Evolutionary conservation across 2,888 invertebrate species (phyloP).

Genomic region (Leptopilina syphax): DNA sequence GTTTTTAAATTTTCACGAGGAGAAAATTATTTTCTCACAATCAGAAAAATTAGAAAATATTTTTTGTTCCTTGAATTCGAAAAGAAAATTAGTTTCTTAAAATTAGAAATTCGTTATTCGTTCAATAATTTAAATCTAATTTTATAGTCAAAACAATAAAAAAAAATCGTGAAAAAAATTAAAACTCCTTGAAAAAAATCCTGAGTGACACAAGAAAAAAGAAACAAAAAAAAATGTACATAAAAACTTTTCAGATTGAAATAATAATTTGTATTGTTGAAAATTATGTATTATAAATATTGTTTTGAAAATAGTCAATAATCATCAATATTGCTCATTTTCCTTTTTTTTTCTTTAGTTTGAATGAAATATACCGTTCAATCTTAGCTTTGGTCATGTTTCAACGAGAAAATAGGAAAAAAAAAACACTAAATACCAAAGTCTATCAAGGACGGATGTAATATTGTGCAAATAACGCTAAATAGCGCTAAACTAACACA

Average conservation of each 20-base stretch:
- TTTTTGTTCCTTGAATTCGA: not conserved
- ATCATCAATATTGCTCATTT: constrained; percentile 23
- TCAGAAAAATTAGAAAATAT: not conserved
- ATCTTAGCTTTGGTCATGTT: constrained; percentile 33
- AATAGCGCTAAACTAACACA: not conserved
- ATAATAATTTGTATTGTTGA: constrained; percentile 1
- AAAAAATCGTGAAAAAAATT: not conserved
- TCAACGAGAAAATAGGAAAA: constrained; percentile 1
- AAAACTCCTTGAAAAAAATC: constrained; percentile 4
- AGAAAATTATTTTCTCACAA: not conserved
- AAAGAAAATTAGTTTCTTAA: not conserved
- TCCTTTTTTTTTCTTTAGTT: constrained; percentile 9
- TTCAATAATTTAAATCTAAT: not conserved
- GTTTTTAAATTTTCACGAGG: too few relatives aligned
- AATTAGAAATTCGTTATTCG: not conserved
- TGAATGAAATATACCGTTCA: constrained; percentile 6
- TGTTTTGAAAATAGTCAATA: constrained; percentile 17
- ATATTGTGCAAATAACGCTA: constrained; percentile 25
- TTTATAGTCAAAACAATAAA: not conserved
- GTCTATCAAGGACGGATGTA: constrained; percentile 11
- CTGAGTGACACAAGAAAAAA: not conserved
- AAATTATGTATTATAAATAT: not conserved
- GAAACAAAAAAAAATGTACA: not conserved
- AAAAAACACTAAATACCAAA: constrained; percentile 19
- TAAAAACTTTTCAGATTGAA: not conserved